Conservation (phyloP, 1,140 invertebrate genomes). For the Papilio machaon region DNA sequence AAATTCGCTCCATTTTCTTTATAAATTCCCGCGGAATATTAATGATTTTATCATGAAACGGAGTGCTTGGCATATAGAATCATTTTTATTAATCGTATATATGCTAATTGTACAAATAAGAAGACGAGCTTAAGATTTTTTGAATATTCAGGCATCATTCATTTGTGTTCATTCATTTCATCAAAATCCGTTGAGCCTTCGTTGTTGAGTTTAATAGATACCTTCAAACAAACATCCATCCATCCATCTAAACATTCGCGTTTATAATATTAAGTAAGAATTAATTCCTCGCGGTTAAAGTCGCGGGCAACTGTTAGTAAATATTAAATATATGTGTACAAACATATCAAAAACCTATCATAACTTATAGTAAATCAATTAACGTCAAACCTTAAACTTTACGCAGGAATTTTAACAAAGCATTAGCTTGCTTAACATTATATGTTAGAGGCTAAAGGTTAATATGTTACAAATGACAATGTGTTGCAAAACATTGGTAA, state of each 20-base stretch:
- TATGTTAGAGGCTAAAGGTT: background rate
- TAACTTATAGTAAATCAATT: background rate
- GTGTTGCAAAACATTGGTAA: background rate
- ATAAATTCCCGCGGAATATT: background rate
- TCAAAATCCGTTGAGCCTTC: background rate
- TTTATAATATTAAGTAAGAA: too few species aligned
- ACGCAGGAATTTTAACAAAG: background rate
- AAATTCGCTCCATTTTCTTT: constrained; percentile 13
- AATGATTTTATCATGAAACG: background rate
- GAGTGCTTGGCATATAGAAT: background rate
- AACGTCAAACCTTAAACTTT: background rate
- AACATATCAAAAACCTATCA: background rate
- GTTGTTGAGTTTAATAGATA: too few species aligned
- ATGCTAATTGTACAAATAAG: background rate
- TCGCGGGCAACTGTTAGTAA: too few species aligned
- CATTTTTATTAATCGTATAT: background rate
- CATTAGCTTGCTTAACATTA: constrained; percentile 3
- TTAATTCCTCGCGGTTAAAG: too few species aligned
- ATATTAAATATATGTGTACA: too few species aligned
- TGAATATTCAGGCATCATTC: background rate
- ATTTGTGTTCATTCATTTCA: too few species aligned
- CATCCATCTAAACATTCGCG: too few species aligned
- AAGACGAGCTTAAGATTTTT: constrained; percentile 1
- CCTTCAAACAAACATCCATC: too few species aligned
- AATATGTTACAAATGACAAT: background rate